Conservation (phyloP, 1,140 invertebrate genomes). For the Caerostris extrusa region DNA sequence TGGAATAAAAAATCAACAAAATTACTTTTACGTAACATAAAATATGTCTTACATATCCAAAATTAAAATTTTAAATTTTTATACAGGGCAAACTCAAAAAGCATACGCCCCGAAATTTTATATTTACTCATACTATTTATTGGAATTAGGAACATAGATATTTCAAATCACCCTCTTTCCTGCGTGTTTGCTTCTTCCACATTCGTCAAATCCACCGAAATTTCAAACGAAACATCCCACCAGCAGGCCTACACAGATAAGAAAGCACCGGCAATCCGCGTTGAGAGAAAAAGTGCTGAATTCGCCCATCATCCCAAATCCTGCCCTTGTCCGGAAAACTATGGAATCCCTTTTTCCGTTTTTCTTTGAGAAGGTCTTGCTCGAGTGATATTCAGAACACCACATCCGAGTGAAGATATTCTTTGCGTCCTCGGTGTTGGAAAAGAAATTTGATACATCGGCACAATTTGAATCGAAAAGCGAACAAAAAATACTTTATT, state of each 20-base stretch:
- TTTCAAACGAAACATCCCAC: conserved; percentile 8
- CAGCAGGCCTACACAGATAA: neutral
- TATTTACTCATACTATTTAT: neutral
- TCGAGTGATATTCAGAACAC: neutral
- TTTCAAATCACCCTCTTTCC: neutral
- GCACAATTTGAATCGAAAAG: conserved; percentile 9
- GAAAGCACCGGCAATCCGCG: neutral
- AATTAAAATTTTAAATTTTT: too few relatives aligned
- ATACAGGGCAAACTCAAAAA: neutral
- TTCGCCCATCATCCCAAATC: neutral
- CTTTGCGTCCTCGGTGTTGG: neutral
- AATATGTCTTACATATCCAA: too few relatives aligned
- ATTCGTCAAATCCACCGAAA: neutral
- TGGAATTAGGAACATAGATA: neutral
- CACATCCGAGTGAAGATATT: neutral
- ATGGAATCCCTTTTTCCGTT: neutral
- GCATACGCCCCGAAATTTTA: neutral
- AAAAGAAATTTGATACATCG: conserved; percentile 34
- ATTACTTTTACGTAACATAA: too few relatives aligned
- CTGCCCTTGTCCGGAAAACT: neutral
- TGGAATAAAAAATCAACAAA: too few relatives aligned
- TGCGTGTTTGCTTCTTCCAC: neutral
- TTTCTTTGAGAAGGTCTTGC: neutral
- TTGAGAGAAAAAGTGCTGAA: conserved; percentile 25
- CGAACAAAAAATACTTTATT: conserved; percentile 5